phyloP scores from a whole-genome alignment of 2,797 vertebrate genomes.

The Danio jaintianensis region DNA sequence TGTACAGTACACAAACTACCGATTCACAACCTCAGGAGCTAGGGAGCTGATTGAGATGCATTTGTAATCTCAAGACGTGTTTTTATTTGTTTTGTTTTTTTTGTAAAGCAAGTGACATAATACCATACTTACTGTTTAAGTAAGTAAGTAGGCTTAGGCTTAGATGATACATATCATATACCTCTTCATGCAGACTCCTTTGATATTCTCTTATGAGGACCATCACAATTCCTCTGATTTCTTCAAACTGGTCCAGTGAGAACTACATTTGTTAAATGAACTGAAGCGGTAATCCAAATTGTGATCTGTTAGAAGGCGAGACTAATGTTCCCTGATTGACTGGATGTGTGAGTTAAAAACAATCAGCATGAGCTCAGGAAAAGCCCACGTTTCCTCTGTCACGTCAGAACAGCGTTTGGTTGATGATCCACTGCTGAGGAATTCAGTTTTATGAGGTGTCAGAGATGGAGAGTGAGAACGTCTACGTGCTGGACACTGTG shows the following conservation, averaged over 20 bases:
- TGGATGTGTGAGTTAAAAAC: background rate
- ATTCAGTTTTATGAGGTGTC: conserved; percentile 30
- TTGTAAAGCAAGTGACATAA: no score
- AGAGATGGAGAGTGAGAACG: conserved; percentile 7
- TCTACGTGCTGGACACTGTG: background rate
- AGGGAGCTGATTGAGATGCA: background rate
- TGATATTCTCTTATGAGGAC: background rate
- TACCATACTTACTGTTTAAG: no score
- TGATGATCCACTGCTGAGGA: background rate
- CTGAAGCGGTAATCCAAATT: background rate
- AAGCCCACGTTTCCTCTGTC: background rate
- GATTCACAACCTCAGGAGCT: no score
- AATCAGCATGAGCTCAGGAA: background rate
- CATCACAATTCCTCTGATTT: background rate
- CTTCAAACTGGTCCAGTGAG: background rate
- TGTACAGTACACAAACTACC: no score
- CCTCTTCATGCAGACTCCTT: background rate
- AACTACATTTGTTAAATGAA: background rate
- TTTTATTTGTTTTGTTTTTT: no score
- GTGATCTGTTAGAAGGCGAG: background rate
- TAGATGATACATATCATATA: no score
- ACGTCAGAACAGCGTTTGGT: background rate
- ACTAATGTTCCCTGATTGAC: background rate
- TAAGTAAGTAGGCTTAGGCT: no score
- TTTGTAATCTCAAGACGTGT: no score